A percentile compares a stretch with the other conserved stretches of the same genome.
Evolutionary conservation across 2,888 invertebrate species (phyloP).

Genomic region (Mythimna albipuncta): DNA sequence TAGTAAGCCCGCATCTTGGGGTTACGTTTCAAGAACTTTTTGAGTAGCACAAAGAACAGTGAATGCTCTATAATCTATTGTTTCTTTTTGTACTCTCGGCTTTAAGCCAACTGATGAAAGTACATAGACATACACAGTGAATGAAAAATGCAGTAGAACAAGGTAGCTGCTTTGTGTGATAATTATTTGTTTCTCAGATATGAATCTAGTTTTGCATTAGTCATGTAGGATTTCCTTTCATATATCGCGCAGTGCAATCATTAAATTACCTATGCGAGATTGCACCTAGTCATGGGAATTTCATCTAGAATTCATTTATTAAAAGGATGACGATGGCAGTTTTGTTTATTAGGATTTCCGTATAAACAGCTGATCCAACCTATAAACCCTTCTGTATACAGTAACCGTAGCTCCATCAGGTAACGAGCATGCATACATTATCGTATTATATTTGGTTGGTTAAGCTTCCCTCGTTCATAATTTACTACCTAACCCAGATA

Average conservation of each 20-base stretch:
- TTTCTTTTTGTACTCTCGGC: conserved; percentile 29
- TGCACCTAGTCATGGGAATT: not conserved
- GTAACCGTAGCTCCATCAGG: conserved; percentile 4
- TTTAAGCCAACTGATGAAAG: conserved; percentile 17
- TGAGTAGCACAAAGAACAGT: conserved; percentile 34
- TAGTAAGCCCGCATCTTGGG: conserved; percentile 35
- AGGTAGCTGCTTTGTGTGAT: conserved; percentile 16
- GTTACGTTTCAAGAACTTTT: conserved; percentile 41
- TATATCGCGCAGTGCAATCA: conserved; percentile 6
- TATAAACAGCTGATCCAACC: not conserved
- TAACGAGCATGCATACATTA: conserved; percentile 6
- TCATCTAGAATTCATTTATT: not conserved
- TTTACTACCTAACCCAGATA: conserved; percentile 4
- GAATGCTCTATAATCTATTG: conserved; percentile 15
- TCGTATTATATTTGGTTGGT: not conserved
- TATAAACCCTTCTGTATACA: not conserved
- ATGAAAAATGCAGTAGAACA: conserved; percentile 31
- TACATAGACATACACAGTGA: conserved; percentile 9
- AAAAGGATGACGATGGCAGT: not conserved
- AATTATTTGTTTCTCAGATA: conserved; percentile 27
- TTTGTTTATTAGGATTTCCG: not conserved
- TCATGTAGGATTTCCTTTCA: conserved; percentile 27
- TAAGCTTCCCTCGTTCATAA: conserved; percentile 1
- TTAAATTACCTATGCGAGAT: conserved; percentile 4
- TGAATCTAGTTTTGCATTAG: conserved; percentile 29